phyloP scores from a whole-genome alignment of 2,888 invertebrate genomes.

The Meiosimyza platycephala region DNA sequence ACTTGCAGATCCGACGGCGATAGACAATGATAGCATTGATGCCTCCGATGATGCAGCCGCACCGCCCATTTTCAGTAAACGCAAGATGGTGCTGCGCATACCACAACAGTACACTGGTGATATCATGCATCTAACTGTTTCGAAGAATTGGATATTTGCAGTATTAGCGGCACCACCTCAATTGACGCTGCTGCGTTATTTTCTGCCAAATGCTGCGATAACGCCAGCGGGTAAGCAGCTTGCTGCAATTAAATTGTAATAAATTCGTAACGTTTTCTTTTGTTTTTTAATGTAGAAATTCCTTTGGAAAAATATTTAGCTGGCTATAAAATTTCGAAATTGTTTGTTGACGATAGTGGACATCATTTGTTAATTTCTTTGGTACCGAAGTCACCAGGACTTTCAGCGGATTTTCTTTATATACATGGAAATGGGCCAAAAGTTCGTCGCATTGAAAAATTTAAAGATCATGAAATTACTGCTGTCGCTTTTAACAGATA shows the following conservation, averaged over 20 bases:
- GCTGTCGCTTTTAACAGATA: slow-evolving; percentile 90
- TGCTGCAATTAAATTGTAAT: too few species aligned
- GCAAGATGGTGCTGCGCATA: slow-evolving; percentile 83
- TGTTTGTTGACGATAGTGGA: slow-evolving; percentile 83
- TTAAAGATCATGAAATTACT: slow-evolving; percentile 80
- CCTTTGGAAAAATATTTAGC: slow-evolving; percentile 61
- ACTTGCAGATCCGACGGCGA: slow-evolving; percentile 18
- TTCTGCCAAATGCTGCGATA: slow-evolving; percentile 79
- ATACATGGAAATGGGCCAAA: slow-evolving; percentile 81
- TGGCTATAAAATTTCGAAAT: slow-evolving; percentile 61
- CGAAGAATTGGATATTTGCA: slow-evolving; percentile 85
- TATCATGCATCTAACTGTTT: slow-evolving; percentile 83
- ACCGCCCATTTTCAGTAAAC: slow-evolving; percentile 88
- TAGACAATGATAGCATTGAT: slow-evolving; percentile 45
- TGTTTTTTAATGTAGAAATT: slow-evolving; percentile 52
- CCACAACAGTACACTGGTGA: slow-evolving; percentile 70
- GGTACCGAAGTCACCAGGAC: slow-evolving; percentile 69
- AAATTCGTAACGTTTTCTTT: too few species aligned
- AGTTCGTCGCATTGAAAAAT: slow-evolving; percentile 72
- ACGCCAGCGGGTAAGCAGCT: slow-evolving; percentile 77
- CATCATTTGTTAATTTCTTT: slow-evolving; percentile 83
- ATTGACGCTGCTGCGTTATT: slow-evolving; percentile 78
- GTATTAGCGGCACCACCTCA: slow-evolving; percentile 80
- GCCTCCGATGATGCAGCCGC: slow-evolving; percentile 71
- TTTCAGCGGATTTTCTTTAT: slow-evolving; percentile 82